Conservation (phyloP, 2,888 invertebrate species). For the Xylocampa areola region DNA sequence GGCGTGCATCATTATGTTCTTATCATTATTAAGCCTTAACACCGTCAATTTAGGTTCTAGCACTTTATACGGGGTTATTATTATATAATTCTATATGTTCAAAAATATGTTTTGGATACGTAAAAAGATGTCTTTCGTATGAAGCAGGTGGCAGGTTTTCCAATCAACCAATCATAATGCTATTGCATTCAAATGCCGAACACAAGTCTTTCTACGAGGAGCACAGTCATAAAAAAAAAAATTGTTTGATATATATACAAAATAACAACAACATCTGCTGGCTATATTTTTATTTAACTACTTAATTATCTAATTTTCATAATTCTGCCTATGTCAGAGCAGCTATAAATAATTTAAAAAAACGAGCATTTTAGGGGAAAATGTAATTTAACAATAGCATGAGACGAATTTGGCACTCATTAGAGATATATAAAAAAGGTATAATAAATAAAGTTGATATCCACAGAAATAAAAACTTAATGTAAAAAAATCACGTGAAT, state of each 20-base stretch:
- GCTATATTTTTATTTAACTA: slow-evolving; percentile 43
- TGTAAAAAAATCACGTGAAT: slow-evolving; percentile 20
- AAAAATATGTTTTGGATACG: too few species aligned
- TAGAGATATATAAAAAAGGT: slow-evolving; percentile 45
- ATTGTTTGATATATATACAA: neutral
- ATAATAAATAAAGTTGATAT: slow-evolving; percentile 36
- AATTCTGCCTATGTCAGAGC: slow-evolving; percentile 35
- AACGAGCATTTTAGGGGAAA: slow-evolving; percentile 46
- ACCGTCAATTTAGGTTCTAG: too few species aligned
- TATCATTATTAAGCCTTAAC: too few species aligned
- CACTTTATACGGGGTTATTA: too few species aligned
- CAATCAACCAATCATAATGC: too few species aligned
- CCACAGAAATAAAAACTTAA: slow-evolving; percentile 10
- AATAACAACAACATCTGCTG: slow-evolving; percentile 5
- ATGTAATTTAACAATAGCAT: slow-evolving; percentile 50
- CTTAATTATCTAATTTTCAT: slow-evolving; percentile 44
- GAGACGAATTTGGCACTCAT: slow-evolving; percentile 64
- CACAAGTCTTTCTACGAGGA: too few species aligned
- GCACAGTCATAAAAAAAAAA: too few species aligned
- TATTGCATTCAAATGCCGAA: too few species aligned
- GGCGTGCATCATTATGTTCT: too few species aligned
- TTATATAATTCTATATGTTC: too few species aligned
- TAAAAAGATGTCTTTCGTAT: too few species aligned
- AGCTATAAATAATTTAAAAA: slow-evolving; percentile 39
- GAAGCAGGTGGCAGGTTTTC: too few species aligned